Base-by-base conservation (phyloP, 2,113 vertebrate species). In the Coptodon rendalli region DNA sequence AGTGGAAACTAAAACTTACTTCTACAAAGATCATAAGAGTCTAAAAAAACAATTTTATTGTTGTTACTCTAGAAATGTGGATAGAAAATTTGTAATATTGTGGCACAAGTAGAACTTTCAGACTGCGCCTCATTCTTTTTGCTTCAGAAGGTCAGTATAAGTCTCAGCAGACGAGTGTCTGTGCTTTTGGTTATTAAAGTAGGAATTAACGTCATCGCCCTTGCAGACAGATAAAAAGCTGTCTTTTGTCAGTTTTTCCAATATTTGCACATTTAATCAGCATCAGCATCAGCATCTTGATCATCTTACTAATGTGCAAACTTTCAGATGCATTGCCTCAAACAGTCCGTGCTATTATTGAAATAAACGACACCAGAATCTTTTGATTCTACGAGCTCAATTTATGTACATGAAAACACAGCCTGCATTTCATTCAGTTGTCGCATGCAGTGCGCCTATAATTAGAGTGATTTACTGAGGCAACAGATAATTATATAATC, bases 401-500 rank as follows among this genome's bases (percentile, higher is more conserved):
- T 57, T 80, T 76, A 84, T 9, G 3, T 86, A 71, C 52, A 68
- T 81, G 61, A 88, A 88, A 89, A 76, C 81, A 57, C 48, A 81
- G 48, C 52, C 78, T 22, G 59, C 27, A 89, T 93, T 89, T 61
- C 24, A 86, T 93, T 84, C 68, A 91, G 88, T 87, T 91, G 93
- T 66, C 2, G 2, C 19, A 78, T 4, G 5, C 68, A 90, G 73
- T 87, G 78, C 56, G 82, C 31, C 61, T 84, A 83, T 92, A 93
- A 90, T 91, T 89, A 85, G 22, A 10, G 2, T 88, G 84, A 87
- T 93, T 91, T 84, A 90, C 71, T 84, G 82, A 82, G 52, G 81
- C 86, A 91, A 81, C 53, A 81, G 85, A 89, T 89, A 90, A 93
- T 90, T 88, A 91, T 50, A 87, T 63, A 91, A 90, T 92, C 85